Percentiles rank a stretch among this genome's conserved stretches.
Conservation (phyloP, 2,888 invertebrate genomes). For the Timema cristinae region DNA sequence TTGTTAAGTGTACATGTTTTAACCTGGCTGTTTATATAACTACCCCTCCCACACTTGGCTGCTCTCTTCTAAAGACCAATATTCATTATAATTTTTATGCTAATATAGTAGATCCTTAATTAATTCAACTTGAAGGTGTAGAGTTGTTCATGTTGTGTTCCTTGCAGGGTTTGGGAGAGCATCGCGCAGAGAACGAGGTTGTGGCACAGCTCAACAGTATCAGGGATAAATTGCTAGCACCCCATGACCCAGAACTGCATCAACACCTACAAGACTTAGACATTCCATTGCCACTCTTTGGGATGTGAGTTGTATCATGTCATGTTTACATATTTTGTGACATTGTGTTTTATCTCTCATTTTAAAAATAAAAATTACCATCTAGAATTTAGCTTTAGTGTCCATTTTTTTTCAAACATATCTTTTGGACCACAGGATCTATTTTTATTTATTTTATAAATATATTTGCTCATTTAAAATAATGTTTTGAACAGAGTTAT, state of each 20-base stretch:
- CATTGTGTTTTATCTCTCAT: constrained; percentile 6
- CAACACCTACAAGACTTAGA: constrained; percentile 65
- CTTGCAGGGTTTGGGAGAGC: constrained; percentile 5
- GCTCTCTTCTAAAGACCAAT: too few relatives aligned
- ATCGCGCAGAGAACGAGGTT: constrained; percentile 51
- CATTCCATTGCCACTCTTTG: constrained; percentile 80
- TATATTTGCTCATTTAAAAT: constrained; percentile 1
- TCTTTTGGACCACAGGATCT: too few relatives aligned
- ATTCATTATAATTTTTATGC: too few relatives aligned
- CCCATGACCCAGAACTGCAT: constrained; percentile 58
- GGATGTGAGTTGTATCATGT: constrained; percentile 60
- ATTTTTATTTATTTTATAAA: background rate
- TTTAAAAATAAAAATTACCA: too few relatives aligned
- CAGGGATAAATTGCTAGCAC: constrained; percentile 60
- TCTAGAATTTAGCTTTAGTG: too few relatives aligned
- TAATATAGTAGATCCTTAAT: too few relatives aligned
- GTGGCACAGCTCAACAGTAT: constrained; percentile 57
- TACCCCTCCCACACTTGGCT: too few relatives aligned
- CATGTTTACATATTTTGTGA: too few relatives aligned
- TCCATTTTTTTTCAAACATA: too few relatives aligned
- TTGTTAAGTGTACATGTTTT: too few relatives aligned
- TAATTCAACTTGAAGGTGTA: too few relatives aligned
- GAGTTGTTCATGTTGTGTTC: background rate
- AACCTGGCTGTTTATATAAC: too few relatives aligned
- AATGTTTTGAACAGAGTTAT: background rate